Percentiles rank a stretch among this genome's conserved stretches.
phyloP scores from a whole-genome alignment of 2,113 vertebrate species.

The Urocolius indicus region DNA sequence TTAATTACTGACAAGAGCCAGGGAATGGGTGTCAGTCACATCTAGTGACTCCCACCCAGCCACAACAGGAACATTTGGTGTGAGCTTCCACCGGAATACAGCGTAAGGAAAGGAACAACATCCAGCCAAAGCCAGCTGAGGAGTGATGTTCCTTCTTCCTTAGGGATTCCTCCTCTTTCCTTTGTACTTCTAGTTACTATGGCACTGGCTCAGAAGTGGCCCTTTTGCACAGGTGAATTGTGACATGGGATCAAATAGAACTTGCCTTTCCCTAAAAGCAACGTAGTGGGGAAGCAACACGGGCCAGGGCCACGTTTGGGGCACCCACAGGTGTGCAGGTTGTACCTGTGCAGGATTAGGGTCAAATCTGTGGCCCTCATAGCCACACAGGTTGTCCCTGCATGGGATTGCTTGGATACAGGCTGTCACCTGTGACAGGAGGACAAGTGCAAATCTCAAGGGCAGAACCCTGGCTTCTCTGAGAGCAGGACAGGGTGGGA shows the following conservation, averaged over 20 bases:
- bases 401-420: background rate
- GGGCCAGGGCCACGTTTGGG: background rate
- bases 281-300: background rate
- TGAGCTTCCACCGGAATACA: background rate
- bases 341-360: background rate
- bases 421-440: background rate
- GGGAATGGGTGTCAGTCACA: background rate
- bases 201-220: background rate
- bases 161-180: background rate
- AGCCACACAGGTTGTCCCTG: background rate
- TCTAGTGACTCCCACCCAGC: background rate
- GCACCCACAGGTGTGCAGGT: background rate
- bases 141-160: background rate
- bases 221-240: background rate
- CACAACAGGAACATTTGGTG: background rate
- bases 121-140: background rate
- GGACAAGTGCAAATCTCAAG: conserved; percentile 38
- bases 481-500: background rate
- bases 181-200: background rate
- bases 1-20: background rate
- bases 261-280: background rate
- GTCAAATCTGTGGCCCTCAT: too few species aligned
- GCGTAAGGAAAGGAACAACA: background rate
- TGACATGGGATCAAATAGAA: background rate
- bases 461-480: conserved; percentile 25